Base-by-base conservation (phyloP, 2,888 invertebrate genomes). In the Hydrotaea cyrtoneurina region DNA sequence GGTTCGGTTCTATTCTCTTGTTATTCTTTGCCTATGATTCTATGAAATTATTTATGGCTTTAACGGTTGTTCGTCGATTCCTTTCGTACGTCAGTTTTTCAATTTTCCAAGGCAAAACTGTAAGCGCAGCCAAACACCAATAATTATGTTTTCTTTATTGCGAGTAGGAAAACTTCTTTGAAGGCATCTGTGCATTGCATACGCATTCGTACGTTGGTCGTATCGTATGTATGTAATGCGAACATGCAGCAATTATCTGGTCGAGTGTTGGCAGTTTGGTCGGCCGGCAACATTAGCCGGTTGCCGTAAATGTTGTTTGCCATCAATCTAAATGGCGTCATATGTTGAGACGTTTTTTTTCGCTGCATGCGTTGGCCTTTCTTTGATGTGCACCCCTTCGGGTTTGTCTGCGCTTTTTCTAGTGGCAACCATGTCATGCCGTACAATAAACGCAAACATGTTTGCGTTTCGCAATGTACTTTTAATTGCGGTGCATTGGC, bases 311-410 rank as follows among this genome's bases (percentile, higher is more conserved):
- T 76, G 81, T 64, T 46, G 43, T 46, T 62, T 78, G 78, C 81
- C 76, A 82, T 85, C 85, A 85, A 82, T 77, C 76, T 77, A 79
- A 85, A 77, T 50, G 79, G 85, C 82, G 79, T 79, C 85, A 69
- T 76, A 59, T 77, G 76, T 53, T 82, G 81, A 17, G 66, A 79
- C 39, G 53, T 69, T 13, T 43, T 39, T 13, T 36, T 36, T 36
- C 26, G 21, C 53, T 19, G 17, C 39, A 43, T 43, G 23, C 39
- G 23, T 39, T 80, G 31, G 36, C 19, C 64, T 64, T 64, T 7
- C 39, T 64, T 64, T 64, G 64, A 31, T 64, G 64, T 39, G 31
- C 39, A 36, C 64, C 39, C 64, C 39, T 69, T 39, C n/a, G 43
- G 39, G 39, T 39, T 57, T 72, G 31, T 71, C n/a, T n/a, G n/a